Percentiles rank a stretch among this genome's conserved stretches.
Conservation (phyloP, 2,113 vertebrate genomes). For the Eublepharis macularius region DNA sequence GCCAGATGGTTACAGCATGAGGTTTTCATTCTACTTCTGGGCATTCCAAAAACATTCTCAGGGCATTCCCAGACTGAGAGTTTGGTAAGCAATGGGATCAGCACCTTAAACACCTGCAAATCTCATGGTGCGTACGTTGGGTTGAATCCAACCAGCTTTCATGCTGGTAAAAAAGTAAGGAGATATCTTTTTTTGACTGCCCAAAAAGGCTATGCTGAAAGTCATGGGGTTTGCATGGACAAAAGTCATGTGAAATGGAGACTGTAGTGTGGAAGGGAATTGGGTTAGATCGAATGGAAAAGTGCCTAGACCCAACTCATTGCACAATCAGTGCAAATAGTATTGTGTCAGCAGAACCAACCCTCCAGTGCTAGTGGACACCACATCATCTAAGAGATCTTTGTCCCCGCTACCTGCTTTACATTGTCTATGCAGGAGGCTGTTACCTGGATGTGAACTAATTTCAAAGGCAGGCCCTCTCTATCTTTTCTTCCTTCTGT, state of each 20-base stretch:
- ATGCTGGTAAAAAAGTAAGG: no score
- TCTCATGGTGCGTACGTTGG: neutral
- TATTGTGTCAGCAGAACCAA: neutral
- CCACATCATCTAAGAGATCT: neutral
- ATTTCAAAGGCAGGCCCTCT: neutral
- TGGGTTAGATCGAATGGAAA: no score
- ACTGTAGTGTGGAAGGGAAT: no score
- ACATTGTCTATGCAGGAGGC: no score
- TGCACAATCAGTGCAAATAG: neutral
- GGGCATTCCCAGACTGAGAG: neutral
- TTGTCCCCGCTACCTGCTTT: neutral
- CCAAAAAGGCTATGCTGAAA: no score
- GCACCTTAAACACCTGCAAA: neutral
- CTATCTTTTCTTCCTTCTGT: neutral
- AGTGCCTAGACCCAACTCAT: no score
- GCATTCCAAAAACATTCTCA: conserved; percentile 12
- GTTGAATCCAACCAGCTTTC: no score
- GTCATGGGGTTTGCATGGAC: no score
- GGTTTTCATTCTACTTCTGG: conserved; percentile 32
- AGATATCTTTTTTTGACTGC: no score
- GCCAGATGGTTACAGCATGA: conserved; percentile 46
- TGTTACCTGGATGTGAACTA: neutral
- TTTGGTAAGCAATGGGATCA: neutral
- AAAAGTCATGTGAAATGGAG: no score
- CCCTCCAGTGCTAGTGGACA: no score